Conservation (phyloP, 2,113 vertebrate genomes). For the Rhinopithecus roxellana region DNA sequence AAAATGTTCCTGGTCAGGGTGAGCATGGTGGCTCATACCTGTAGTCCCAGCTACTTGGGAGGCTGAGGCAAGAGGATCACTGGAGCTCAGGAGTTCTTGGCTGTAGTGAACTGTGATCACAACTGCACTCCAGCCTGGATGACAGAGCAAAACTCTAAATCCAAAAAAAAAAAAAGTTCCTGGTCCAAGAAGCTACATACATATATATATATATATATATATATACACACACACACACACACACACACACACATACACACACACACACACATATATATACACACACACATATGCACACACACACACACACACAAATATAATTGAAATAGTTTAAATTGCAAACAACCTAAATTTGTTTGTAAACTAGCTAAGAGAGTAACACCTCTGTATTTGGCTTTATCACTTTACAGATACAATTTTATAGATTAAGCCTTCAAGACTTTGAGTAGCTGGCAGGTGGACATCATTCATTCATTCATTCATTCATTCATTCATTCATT, state of each 20-base stretch:
- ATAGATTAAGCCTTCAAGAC: background rate
- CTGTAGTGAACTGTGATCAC: too few relatives aligned
- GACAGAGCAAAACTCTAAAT: too few relatives aligned
- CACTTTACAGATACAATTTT: background rate
- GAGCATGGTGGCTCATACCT: too few relatives aligned
- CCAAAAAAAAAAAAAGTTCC: too few relatives aligned
- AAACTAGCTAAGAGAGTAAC: background rate
- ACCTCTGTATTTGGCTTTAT: background rate
- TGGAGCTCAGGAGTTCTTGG: too few relatives aligned
- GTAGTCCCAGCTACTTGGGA: too few relatives aligned
- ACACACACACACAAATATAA: background rate
- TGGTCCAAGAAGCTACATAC: background rate
- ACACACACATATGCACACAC: too few relatives aligned
- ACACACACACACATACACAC: too few relatives aligned
- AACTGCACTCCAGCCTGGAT: too few relatives aligned
- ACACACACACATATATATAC: accelerated
- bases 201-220: background rate
- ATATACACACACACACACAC: accelerated
- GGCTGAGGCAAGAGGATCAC: too few relatives aligned
- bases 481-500: background rate
- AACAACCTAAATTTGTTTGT: background rate
- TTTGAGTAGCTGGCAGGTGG: background rate
- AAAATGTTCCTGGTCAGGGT: background rate
- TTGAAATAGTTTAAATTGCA: background rate
- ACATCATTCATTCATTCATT: background rate